Conservation (phyloP, 2,113 vertebrate species). For the Nymphicus hollandicus region DNA sequence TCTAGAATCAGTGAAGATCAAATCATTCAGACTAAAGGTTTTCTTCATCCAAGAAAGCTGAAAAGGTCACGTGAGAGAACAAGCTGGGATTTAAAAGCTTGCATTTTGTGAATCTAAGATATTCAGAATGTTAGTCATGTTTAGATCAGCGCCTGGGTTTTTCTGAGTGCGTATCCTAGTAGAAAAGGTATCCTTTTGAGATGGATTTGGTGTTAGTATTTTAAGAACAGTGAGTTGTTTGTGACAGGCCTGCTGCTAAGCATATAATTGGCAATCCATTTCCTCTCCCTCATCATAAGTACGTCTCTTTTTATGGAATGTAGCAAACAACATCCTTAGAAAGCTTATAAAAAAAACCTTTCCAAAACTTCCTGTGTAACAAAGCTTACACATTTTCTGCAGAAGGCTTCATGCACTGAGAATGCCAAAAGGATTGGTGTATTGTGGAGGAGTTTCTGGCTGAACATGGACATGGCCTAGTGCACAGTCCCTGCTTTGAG, state of each 20-base stretch:
- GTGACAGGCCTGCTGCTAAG: neutral
- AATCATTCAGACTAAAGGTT: neutral
- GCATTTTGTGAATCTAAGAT: neutral
- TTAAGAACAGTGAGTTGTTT: neutral
- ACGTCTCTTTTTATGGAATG: neutral
- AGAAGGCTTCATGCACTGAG: neutral
- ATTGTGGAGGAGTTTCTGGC: too few relatives aligned
- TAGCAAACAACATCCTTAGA: neutral
- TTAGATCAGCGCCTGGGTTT: neutral
- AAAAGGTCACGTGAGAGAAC: neutral
- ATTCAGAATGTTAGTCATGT: neutral
- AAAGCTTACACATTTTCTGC: neutral
- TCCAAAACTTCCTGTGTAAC: neutral
- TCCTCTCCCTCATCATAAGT: neutral
- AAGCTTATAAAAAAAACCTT: neutral
- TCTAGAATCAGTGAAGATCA: neutral
- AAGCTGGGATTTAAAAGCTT: conserved; percentile 4
- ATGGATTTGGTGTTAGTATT: neutral
- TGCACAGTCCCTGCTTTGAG: too few relatives aligned
- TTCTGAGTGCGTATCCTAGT: neutral
- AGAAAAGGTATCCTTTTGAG: neutral
- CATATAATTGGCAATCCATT: neutral
- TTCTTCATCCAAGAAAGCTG: neutral
- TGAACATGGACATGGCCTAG: too few relatives aligned
- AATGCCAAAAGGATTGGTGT: neutral